Percentiles rank a stretch among this genome's conserved stretches.
phyloP scores from a whole-genome alignment of 2,888 invertebrate genomes.

The Heliconius erato region DNA sequence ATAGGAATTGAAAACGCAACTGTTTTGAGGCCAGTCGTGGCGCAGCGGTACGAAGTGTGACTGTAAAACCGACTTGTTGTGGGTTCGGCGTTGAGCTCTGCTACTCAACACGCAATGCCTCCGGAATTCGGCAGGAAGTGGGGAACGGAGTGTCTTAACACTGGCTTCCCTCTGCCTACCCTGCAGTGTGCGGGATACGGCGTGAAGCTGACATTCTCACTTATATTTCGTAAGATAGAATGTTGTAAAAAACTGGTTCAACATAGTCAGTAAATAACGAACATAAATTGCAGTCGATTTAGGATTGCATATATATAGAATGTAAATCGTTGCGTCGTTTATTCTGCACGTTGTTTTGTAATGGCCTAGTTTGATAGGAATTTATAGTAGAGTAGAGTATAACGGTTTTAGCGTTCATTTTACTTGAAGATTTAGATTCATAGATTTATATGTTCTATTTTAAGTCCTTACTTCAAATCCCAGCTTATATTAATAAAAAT shows the following conservation, averaged over 20 bases:
- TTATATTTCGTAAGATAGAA: background rate
- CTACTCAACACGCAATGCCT: too few relatives aligned
- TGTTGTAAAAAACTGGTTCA: background rate
- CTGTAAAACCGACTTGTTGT: too few relatives aligned
- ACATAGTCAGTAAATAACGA: background rate
- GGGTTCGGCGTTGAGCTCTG: too few relatives aligned
- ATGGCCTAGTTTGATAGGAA: conserved; percentile 23
- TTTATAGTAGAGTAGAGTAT: conserved; percentile 8
- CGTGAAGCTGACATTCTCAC: too few relatives aligned
- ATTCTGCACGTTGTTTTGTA: conserved; percentile 5
- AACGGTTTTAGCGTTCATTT: background rate
- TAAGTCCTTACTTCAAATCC: too few relatives aligned
- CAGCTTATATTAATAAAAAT: too few relatives aligned
- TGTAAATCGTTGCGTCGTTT: conserved; percentile 21
- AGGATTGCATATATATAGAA: conserved; percentile 8
- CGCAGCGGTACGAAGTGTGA: too few relatives aligned
- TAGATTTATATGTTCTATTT: background rate
- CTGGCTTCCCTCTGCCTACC: too few relatives aligned
- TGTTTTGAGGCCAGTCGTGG: background rate
- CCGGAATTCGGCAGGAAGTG: too few relatives aligned
- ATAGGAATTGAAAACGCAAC: too few relatives aligned
- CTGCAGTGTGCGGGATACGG: too few relatives aligned
- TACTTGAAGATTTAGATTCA: background rate
- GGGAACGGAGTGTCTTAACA: too few relatives aligned
- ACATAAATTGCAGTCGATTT: conserved; percentile 17